Evolutionary conservation across 2,888 invertebrate genomes (phyloP), one percentile per base, ranked within the genome.

Genomic region (Papilio protenor): DNA sequence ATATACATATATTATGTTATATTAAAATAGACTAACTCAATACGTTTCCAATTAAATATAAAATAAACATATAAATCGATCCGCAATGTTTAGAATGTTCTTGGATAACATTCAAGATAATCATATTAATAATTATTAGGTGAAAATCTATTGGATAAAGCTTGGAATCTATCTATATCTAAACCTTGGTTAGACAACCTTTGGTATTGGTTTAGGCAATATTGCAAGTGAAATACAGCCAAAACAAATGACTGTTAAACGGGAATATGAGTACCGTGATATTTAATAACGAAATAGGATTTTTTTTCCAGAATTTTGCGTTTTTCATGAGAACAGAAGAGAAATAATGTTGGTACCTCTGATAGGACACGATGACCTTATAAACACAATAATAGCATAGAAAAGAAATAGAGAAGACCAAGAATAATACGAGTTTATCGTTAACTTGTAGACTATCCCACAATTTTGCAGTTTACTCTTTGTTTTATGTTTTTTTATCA

Each of bases 21-120:
- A 45, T 66, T 18, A 69, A 45, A 21, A 69, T 21, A 69, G 66
- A 66, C 8, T 66, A 66, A 21, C 69, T 69, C 21, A 75, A 75
- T 40, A 40, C 69, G 75, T 75, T 75, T 75, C 40, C 69, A 12
- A 52, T 75, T 40, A 55, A 75, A 75, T 75, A 66, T 52, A 74
- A 74, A 69, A 75, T 18, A 69, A 75, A 75, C 75, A 75, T 45
- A 45, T 55, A 33, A 72, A 55, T 69, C 21, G 45, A 16, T 40
- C 52, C 11, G 12, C 2, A 55, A 52, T 40, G 21, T 21, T 75
- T 40, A 52, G 52, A 69, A 69, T 69, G 45, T 40, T 69, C 66
- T 77, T 77, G 77, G 77, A 77, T n/a, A 40, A 73, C 47, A 55
- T 77, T 77, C 77, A 77, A 77, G 73, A 55, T 69, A 71, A 77